Base-by-base conservation (phyloP, 2,888 invertebrate species). In the Lasiommata megera region DNA sequence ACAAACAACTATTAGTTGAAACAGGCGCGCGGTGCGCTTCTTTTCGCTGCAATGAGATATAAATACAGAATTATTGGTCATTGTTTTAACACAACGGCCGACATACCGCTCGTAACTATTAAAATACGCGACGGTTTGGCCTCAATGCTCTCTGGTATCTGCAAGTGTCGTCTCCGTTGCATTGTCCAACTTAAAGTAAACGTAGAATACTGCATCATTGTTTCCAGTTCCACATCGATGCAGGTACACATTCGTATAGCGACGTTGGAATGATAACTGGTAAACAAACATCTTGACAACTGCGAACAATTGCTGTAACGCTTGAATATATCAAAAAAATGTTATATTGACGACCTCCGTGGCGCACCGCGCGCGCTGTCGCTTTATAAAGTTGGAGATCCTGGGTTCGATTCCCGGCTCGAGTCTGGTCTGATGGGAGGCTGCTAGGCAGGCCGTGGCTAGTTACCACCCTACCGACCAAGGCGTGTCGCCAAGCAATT, bases 11-110 rank as follows among this genome's bases (percentile, higher is more conserved):
- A 61, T 55, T 61, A 62, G 56, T 53, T 43, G 54, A 34, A 46
- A 59, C 54, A 40, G 46, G 44, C 29, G 41, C 44, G 31, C 47
- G 48, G 34, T 40, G 9, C 41, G 44, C 58, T 60, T 60, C 58
- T 62, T 65, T 46, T 62, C 56, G 57, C 63, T 59, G 73, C 79
- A 79, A 82, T 81, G 82, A 80, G 79, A 77, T 80, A 79, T 82
- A 82, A 83, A 81, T 79, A 79, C 74, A 73, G 77, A 85, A 77
- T 86, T 86, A 86, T 87, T 83, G 84, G 80, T 79, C 86, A 86
- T 88, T 87, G 87, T 88, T 83, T 85, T 82, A 87, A 80, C 77
- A 80, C 80, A 80, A 79, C 74, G 71, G 75, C 74, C 70, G 70
- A 71, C 73, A 76, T 71, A 73, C 71, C 65, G 70, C 72, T 67